Conservation (phyloP, 2,113 vertebrate genomes). For the Mesocricetus auratus region DNA sequence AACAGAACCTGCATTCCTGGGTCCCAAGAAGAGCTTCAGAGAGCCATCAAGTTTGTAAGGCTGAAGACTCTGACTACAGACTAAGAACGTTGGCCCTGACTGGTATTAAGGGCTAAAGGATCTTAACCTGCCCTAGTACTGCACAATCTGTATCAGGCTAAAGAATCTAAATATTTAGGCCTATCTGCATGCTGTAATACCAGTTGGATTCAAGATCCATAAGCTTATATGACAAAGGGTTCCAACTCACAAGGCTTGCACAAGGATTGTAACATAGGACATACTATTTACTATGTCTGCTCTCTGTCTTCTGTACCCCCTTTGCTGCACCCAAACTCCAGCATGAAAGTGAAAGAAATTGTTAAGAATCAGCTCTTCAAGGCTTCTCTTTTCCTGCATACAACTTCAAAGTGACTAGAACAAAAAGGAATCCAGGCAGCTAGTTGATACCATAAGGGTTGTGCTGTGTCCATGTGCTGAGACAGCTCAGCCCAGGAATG, state of each 20-base stretch:
- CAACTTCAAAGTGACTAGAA: not conserved
- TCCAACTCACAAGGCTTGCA: not conserved
- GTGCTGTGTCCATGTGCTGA: not conserved
- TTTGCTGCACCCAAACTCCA: not conserved
- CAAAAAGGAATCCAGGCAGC: not conserved
- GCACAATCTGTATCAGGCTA: not conserved
- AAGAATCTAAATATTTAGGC: not conserved
- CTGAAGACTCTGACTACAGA: too few relatives aligned
- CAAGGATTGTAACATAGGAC: not conserved
- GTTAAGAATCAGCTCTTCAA: not conserved
- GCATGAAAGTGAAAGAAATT: not conserved
- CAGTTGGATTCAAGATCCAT: not conserved
- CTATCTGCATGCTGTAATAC: not conserved
- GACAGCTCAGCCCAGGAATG: not conserved
- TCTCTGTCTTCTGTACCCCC: too few relatives aligned
- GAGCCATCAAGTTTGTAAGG: not conserved
- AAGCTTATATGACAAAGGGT: not conserved
- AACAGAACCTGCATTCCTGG: not conserved
- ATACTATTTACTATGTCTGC: not conserved
- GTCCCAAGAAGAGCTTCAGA: not conserved
- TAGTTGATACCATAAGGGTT: not conserved
- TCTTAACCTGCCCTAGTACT: not conserved
- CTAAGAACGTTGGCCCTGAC: not conserved
- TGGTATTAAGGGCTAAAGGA: not conserved
- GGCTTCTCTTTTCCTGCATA: not conserved